Percentiles rank a stretch among this genome's conserved stretches.
Evolutionary conservation across 2,113 vertebrate species (phyloP).

Genomic region (zebrafish (Danio rerio)): GRCz12tu NC_133181.1:39918501-39919000

Average conservation of each 20-base stretch:
- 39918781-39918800: neutral
- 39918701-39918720: neutral
- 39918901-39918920: neutral
- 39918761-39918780: neutral
- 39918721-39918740: neutral
- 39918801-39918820: neutral
- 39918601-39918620: constrained; percentile 5
- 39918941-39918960: neutral
- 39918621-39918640: neutral
- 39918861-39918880: too few relatives aligned
- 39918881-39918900: too few relatives aligned
- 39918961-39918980: neutral
- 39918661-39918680: neutral
- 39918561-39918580: constrained; percentile 6
- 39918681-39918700: neutral
- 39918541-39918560: constrained; percentile 16
- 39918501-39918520: constrained; percentile 34
- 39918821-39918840: neutral
- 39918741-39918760: neutral
- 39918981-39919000: neutral
- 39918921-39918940: neutral
- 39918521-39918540: neutral
- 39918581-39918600: constrained; percentile 29
- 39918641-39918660: neutral
- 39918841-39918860: neutral